Evolutionary conservation across 2,888 invertebrate species (phyloP).

Genomic region (Pachydiplax longipennis): DNA sequence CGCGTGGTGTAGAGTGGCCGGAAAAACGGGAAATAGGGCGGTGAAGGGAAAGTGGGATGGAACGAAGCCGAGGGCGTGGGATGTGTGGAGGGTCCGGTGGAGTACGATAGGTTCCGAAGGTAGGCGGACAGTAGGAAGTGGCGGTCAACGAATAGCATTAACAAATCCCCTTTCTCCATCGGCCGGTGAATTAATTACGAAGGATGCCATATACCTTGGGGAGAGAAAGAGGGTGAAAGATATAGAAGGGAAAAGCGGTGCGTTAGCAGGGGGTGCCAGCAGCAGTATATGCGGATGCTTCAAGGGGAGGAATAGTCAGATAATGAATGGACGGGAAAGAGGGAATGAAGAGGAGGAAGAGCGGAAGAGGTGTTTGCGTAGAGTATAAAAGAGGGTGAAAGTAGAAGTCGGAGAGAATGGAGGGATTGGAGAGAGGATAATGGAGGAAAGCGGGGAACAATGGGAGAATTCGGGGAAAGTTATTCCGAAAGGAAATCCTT

Average conservation of each 20-base stretch:
- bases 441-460: background rate
- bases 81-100: background rate
- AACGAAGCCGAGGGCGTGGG: background rate
- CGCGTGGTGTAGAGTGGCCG: too few species aligned
- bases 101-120: background rate
- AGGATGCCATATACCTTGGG: background rate
- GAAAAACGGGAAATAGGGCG: background rate
- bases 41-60: background rate
- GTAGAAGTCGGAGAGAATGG: background rate
- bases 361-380: background rate
- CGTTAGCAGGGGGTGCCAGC: background rate
- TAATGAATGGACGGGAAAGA: background rate
- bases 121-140: background rate
- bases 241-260: background rate
- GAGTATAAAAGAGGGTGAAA: background rate
- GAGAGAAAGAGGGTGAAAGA: background rate
- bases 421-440: background rate
- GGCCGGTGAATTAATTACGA: background rate
- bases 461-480: background rate
- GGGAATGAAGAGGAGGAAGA: background rate
- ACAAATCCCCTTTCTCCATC: background rate
- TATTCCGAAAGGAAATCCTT: too few species aligned
- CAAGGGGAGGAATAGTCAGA: background rate
- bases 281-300: background rate
- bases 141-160: constrained; percentile 1